Conservation (phyloP, 1,140 invertebrate genomes). For the Polyergus mexicanus region DNA sequence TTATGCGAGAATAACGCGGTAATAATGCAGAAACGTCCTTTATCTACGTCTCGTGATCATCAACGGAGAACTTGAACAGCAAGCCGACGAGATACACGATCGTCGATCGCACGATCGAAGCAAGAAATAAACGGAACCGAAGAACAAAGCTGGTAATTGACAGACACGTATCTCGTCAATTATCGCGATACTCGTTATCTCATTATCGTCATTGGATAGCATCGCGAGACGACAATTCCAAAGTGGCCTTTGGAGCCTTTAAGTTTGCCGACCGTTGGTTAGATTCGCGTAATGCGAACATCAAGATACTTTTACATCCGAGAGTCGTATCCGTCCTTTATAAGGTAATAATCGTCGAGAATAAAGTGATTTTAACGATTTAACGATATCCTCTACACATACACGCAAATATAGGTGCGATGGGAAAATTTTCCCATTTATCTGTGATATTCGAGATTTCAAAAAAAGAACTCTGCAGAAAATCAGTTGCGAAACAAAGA, state of each 20-base stretch:
- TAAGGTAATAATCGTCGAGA: not conserved
- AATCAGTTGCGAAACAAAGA: not conserved
- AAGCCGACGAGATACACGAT: not conserved
- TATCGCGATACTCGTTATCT: conserved; percentile 68
- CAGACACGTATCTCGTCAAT: conserved; percentile 46
- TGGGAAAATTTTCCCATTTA: not conserved
- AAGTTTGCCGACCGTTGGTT: conserved; percentile 66
- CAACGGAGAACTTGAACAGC: conserved; percentile 29
- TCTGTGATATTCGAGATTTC: not conserved
- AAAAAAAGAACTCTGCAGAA: not conserved
- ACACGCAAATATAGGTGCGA: not conserved
- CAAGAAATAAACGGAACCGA: conserved; percentile 36
- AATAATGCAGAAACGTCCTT: conserved; percentile 55
- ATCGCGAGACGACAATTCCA: conserved; percentile 21
- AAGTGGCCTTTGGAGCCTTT: conserved; percentile 61
- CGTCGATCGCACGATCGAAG: not conserved
- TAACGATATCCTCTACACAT: not conserved
- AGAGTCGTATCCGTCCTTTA: not conserved
- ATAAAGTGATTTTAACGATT: not conserved
- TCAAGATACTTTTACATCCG: not conserved
- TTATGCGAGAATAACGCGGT: conserved; percentile 25
- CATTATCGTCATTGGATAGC: conserved; percentile 70
- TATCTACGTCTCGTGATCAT: conserved; percentile 45
- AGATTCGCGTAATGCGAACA: conserved; percentile 13
- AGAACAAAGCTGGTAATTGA: conserved; percentile 58